phyloP scores from a whole-genome alignment of 2,113 vertebrate genomes.

The Mesoclemmys tuberculata region DNA sequence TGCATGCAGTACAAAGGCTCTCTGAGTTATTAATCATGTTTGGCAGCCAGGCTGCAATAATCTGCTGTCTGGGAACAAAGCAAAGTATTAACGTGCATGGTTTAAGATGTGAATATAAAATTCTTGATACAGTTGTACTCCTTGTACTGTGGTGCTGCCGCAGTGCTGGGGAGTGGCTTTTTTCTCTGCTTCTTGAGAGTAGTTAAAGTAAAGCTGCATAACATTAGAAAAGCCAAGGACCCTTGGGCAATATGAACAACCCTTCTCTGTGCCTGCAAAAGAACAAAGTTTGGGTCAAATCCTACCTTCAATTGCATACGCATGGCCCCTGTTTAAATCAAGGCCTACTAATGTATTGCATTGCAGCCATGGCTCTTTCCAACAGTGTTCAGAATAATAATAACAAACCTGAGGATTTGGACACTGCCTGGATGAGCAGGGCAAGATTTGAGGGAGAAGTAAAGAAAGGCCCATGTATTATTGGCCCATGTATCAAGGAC shows the following conservation, averaged over 20 bases:
- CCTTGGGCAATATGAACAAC: neutral
- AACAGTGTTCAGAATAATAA: neutral
- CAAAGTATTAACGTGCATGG: conserved; percentile 16
- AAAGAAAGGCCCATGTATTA: neutral
- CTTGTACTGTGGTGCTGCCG: neutral
- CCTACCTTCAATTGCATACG: neutral
- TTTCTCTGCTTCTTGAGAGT: conserved; percentile 34
- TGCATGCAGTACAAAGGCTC: conserved; percentile 57
- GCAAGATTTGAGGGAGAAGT: neutral
- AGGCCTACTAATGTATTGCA: neutral
- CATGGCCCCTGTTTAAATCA: neutral
- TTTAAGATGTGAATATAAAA: conserved; percentile 62
- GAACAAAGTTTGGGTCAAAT: neutral
- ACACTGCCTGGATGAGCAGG: neutral
- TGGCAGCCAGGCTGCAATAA: conserved; percentile 76
- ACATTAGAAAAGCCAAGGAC: neutral
- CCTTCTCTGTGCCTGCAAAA: neutral
- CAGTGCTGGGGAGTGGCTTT: neutral
- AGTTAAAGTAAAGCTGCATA: conserved; percentile 10
- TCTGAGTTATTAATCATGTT: conserved; percentile 81
- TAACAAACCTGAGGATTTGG: neutral
- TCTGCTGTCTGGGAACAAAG: conserved; percentile 71
- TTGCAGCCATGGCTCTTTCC: neutral
- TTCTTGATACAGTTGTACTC: neutral
- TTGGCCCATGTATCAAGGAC: neutral